Evolutionary conservation across 2,113 vertebrate genomes (phyloP).

Genomic region (Pterocles gutturalis): DNA sequence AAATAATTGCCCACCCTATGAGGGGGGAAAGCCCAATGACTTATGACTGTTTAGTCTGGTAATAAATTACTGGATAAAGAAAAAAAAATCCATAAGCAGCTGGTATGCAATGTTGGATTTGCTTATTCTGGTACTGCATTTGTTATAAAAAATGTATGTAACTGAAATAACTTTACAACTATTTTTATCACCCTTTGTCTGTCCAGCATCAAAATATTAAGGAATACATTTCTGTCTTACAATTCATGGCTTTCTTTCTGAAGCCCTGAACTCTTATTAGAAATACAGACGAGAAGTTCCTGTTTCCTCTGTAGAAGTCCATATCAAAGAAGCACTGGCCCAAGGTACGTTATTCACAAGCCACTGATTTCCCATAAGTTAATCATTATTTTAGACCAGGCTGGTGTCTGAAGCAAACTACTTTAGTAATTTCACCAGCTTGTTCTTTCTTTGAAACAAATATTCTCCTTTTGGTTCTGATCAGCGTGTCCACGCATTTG

Average conservation of each 20-base stretch:
- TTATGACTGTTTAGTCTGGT: neutral
- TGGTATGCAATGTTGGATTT: neutral
- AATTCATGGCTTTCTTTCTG: neutral
- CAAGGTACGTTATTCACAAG: neutral
- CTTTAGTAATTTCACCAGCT: neutral
- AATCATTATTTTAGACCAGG: neutral
- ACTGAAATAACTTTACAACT: neutral
- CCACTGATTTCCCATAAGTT: neutral
- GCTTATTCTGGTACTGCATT: neutral
- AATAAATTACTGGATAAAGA: constrained; percentile 39
- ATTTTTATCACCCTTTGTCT: neutral
- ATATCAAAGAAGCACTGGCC: neutral
- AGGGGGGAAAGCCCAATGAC: neutral
- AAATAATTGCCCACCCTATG: neutral
- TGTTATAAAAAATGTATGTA: neutral
- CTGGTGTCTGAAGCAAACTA: neutral
- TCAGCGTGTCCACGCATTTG: rapidly evolving
- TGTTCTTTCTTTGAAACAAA: neutral
- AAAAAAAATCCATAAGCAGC: constrained; percentile 1
- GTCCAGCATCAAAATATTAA: neutral
- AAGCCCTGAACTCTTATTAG: neutral
- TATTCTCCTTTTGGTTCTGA: neutral
- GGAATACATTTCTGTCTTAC: neutral
- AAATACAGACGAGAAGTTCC: neutral
- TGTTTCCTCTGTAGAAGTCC: neutral